Evolutionary conservation across 2,797 vertebrate genomes (phyloP), one percentile per base, ranked within the genome.

Genomic region (Anguilla anguilla): DNA sequence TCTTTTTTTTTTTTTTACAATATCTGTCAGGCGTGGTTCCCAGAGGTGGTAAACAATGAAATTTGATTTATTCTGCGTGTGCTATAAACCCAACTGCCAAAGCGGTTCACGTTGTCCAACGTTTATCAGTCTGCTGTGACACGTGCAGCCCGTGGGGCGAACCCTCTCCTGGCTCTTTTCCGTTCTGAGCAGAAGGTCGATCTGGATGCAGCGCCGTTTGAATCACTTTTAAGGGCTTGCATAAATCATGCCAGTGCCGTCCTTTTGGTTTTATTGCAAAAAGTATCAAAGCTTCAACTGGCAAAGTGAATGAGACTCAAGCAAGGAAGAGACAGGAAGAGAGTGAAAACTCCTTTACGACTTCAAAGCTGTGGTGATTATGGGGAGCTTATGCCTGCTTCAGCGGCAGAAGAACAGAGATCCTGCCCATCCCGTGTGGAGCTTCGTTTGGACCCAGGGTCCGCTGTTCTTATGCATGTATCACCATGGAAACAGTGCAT

Each of bases 221-320:
- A 43, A 82, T 22, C 13, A 83, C 31, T n/a, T 85, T 85, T 53
- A 39, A 64, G 67, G 28, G 49, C 59, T 57, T 85, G 85, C 85
- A 74, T 94, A 91, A 93, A 93, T 92, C 91, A 87, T 39, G 83
- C 83, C 81, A 67, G 43, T 46, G 74, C 86, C 69, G 35, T 57
- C 10, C 59, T 49, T 46, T 77, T 55, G 0, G 53, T 92, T 91
- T 64, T 43, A 46, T 11, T 39, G 31, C 9, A 67, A 35, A 35
- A 49, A 2, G 53, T 85, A 87, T 31, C 81, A 84, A 91, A 93
- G 91, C 89, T 57, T 28, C 11, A 3, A 88, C 90, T 89, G 84
- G 88, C 84, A 67, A 69, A 90, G 85, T 81, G 85, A 89, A 17
- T 19, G 74, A 87, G 72, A 86, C 84, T 43, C 90, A 77, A 91